A percentile compares a stretch with the other conserved stretches of the same genome.
Evolutionary conservation across 2,113 vertebrate species (phyloP).

Genomic region (Anseranas semipalmata): DNA sequence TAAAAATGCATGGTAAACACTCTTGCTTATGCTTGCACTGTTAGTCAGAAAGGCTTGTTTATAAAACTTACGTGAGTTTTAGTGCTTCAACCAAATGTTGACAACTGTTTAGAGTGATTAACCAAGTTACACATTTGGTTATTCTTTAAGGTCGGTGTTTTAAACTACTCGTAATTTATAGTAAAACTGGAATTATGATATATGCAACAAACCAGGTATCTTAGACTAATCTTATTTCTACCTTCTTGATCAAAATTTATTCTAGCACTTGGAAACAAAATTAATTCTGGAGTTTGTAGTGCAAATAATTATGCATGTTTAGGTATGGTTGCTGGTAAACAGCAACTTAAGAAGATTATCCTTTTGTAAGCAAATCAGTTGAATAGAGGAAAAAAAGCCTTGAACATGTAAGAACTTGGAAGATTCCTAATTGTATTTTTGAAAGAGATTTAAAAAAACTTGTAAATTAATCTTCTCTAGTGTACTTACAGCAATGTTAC

Average conservation of each 20-base stretch:
- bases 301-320: background rate
- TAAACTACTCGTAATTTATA: background rate
- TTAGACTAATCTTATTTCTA: conserved; percentile 1
- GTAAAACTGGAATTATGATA: conserved; percentile 32
- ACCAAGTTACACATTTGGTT: background rate
- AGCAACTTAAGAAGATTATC: background rate
- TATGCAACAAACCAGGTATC: conserved; percentile 32
- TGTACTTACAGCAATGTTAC: conserved; percentile 10
- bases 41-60: background rate
- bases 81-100: background rate
- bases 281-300: background rate
- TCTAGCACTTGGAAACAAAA: background rate
- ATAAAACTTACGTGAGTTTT: background rate
- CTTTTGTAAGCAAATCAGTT: background rate
- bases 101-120: background rate
- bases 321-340: conserved; percentile 27
- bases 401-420: background rate
- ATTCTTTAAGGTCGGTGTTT: background rate
- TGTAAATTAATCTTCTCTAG: conserved; percentile 42
- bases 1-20: background rate
- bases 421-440: conserved; percentile 11
- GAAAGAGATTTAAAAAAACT: background rate
- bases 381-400: background rate
- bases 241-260: background rate
- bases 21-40: background rate